Evolutionary conservation across 2,888 invertebrate species (phyloP).

Genomic region (Oscheius sp.): DNA sequence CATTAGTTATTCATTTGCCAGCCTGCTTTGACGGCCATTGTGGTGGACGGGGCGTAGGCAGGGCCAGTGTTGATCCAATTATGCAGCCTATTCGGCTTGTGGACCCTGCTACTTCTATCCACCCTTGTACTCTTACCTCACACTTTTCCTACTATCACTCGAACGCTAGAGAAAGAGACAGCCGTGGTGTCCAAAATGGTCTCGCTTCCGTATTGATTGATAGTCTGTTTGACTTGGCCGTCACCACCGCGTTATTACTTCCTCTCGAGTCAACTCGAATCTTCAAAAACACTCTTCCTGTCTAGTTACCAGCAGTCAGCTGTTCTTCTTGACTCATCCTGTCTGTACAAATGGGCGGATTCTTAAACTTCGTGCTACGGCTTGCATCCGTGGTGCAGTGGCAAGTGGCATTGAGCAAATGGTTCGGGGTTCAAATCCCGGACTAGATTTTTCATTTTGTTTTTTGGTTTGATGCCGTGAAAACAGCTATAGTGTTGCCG

Average conservation of each 20-base stretch:
- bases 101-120: not conserved
- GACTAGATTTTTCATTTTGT: too few relatives aligned
- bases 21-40: slow-evolving; percentile 33
- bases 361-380: not conserved
- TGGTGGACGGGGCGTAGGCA: slow-evolving; percentile 5
- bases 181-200: slow-evolving; percentile 4
- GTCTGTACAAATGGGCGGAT: not conserved
- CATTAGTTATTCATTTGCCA: slow-evolving; percentile 37
- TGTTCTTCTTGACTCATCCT: not conserved
- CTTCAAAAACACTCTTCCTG: slow-evolving; percentile 9
- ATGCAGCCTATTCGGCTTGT: not conserved
- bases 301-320: slow-evolving; percentile 8
- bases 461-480: too few relatives aligned
- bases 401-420: too few relatives aligned
- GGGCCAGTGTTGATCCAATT: slow-evolving; percentile 34
- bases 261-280: not conserved
- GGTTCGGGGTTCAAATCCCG: too few relatives aligned
- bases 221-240: slow-evolving; percentile 33
- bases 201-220: slow-evolving; percentile 30
- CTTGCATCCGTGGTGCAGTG: not conserved
- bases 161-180: not conserved
- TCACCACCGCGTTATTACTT: slow-evolving; percentile 29
- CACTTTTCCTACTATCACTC: not conserved
- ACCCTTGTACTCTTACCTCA: not conserved
- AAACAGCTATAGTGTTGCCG: too few relatives aligned